phyloP scores from a whole-genome alignment of 2,888 invertebrate species.

The Chrysotoxum bicinctum region DNA sequence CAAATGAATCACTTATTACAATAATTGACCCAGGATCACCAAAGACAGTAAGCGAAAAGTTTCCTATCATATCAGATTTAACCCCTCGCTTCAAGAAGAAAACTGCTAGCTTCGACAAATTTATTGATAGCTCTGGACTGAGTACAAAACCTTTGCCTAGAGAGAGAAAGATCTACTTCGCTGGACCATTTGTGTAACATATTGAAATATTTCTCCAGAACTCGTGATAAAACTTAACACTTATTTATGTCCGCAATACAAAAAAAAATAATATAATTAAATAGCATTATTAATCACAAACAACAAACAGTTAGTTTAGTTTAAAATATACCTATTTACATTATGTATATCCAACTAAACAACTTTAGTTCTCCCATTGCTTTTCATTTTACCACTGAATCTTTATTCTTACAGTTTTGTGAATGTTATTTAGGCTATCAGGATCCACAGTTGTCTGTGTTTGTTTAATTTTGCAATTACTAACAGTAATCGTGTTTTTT shows the following conservation, averaged over 20 bases:
- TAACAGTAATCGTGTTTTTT: too few species aligned
- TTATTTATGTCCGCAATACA: conserved; percentile 12
- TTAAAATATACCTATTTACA: not conserved
- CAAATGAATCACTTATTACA: conserved; percentile 70
- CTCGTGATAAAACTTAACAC: not conserved
- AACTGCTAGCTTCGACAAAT: conserved; percentile 78
- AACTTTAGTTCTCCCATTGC: not conserved
- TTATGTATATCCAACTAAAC: not conserved
- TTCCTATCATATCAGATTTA: conserved; percentile 58
- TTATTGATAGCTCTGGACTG: conserved; percentile 79
- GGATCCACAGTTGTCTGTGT: too few species aligned
- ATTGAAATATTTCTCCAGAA: not conserved
- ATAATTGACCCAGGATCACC: conserved; percentile 30
- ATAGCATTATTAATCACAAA: not conserved
- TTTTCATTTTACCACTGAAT: too few species aligned
- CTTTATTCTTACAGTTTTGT: too few species aligned
- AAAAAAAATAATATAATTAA: not conserved
- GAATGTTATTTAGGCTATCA: not conserved
- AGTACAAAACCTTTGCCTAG: conserved; percentile 80
- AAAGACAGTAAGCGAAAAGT: conserved; percentile 65
- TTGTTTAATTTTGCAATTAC: too few species aligned
- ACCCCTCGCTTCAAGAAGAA: conserved; percentile 66
- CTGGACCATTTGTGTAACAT: conserved; percentile 80
- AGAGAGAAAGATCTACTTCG: conserved; percentile 80
- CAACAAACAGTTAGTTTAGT: not conserved